Evolutionary conservation across 2,797 vertebrate species (phyloP).

Genomic region (Ispidina lecontei): DNA sequence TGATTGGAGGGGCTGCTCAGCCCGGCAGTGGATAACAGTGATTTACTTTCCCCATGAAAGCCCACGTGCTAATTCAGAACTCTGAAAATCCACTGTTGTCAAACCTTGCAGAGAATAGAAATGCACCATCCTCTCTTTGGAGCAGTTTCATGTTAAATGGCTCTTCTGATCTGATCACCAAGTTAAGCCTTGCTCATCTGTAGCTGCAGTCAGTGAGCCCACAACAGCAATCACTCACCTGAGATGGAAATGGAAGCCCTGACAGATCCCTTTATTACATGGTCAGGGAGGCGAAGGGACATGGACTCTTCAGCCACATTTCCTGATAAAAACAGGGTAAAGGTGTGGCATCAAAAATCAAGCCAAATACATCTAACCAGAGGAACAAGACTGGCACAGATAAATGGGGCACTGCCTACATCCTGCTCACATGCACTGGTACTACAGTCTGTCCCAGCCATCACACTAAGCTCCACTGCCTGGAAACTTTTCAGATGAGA

Average conservation of each 20-base stretch:
- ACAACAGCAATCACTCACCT: neutral
- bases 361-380: neutral
- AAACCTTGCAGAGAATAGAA: neutral
- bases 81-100: neutral
- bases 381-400: neutral
- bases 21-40: neutral
- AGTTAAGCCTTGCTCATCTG: neutral
- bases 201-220: neutral
- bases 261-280: constrained; percentile 34
- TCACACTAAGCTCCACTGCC: neutral
- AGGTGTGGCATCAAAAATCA: neutral
- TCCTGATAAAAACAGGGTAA: neutral
- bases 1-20: neutral
- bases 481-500: neutral
- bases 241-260: constrained; percentile 45
- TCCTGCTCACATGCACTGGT: accelerated
- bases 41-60: neutral
- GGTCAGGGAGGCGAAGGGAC: constrained; percentile 40
- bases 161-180: neutral
- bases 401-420: neutral
- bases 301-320: neutral
- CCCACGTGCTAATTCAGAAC: neutral
- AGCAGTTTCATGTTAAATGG: neutral
- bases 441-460: neutral
- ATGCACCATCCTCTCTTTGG: neutral